Base-by-base conservation (phyloP, 2,888 invertebrate species). In the Xestobium rufovillosum region DNA sequence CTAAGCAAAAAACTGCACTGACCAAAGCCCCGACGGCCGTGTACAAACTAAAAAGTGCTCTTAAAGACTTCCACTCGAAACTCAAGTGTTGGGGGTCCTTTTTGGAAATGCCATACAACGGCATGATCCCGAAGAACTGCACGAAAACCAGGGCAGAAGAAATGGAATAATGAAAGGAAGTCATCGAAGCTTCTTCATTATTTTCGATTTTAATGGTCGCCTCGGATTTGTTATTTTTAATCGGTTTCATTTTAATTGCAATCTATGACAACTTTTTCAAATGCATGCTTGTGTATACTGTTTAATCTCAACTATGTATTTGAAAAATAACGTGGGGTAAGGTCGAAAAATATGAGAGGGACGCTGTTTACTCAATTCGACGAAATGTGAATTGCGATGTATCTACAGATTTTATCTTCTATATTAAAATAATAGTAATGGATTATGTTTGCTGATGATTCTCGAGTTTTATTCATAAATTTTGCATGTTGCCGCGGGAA, bases 121-220 rank as follows among this genome's bases (percentile, higher is more conserved):
- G 61, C 59, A 61, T 57, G 9, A 57, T 47, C 1, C 57, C 61
- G 34, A 59, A 60, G 34, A 51, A 52, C 41, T 60, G 59, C 1
- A 53, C 56, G 27, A 57, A 42, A 12, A 51, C 36, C 12, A 61
- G 35, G 6, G 55, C 47, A 34, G 53, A 57, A n/a, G 51, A 48
- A 14, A 59, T 49, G 19, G 45, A 50, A 16, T 54, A 50, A 38
- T 59, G 52, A 11, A 60, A 48, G 26, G 30, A 48, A 1, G 41
- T 41, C 1, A 33, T 34, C 29, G 37, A 31, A 11, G 16, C 16
- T 3, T 12, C 12, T 15, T 29, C 11, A 8, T 31, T 26, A n/a
- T 35, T 19, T 12, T 45, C 44, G 8, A 39, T 32, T 31, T 49
- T 50, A n/a, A 52, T 41, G 4, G 45, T 44, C 13, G 46, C 34